Base-by-base conservation (phyloP, 2,888 invertebrate genomes). In the Mythimna impura region DNA sequence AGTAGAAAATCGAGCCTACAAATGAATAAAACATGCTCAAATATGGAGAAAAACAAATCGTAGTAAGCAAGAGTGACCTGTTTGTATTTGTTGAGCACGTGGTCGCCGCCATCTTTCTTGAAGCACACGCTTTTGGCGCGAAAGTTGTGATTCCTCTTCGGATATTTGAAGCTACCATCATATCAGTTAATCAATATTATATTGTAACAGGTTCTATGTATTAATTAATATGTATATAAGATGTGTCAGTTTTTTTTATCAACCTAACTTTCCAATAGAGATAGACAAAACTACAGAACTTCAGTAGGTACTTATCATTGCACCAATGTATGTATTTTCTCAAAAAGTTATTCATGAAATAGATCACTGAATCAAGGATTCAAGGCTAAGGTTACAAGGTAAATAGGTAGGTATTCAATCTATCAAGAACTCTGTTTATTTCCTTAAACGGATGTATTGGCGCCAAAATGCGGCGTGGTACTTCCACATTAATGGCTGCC, bases 381-480 rank as follows among this genome's bases (percentile, higher is more conserved):
- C 58, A 55, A 76, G 22, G 50, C 58, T 62, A 78, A 76, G 54
- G 63, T 81, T 40, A 71, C 36, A 67, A 72, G 57, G 67, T 63
- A 73, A 80, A 62, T 68, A 60, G 36, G 40, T 47, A 61, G 30
- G 40, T 47, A 61, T 47, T 40, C 17, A 68, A 71, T 67, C 25
- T 12, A 40, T 73, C n/a, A 66, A 7, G 57, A 66, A 68, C 47
- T 74, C 47, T 36, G 62, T 71, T 64, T 70, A 73, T 65, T 66
- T 73, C 71, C 80, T 25, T 57, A 75, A 61, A 82, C 80, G 83
- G 81, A 81, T 70, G 76, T 83, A 86, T 93, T 95, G 95, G 95
- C 96, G 96, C 95, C 96, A 96, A 96, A 95, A 94, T 90, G 91
- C 90, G 90, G 91, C 91, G 88, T 90, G 92, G 91, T 93, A 92